A percentile compares a stretch with the other conserved stretches of the same genome.
These are phyloP conservation scores for Styela plicata DNA, from an alignment of 23 tunicate genomes.

Conservation along the genomic window DNA sequence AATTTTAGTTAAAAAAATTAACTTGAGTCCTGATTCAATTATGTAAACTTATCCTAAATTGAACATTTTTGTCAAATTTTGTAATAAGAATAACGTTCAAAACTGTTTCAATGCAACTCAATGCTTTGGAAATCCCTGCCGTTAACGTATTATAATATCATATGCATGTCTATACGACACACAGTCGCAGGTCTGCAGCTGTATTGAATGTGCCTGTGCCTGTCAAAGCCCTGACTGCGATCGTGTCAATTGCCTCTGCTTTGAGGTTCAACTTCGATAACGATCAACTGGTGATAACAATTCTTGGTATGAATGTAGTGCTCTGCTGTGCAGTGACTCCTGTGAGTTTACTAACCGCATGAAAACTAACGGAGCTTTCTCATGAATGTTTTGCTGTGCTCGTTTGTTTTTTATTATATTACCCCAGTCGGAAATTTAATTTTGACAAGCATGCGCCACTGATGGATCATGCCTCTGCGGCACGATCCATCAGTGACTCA, in stretches of 20 bases:
- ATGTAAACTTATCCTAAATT: too few relatives aligned
- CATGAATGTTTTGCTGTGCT: neutral
- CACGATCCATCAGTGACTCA: too few relatives aligned
- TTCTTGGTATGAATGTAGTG: neutral
- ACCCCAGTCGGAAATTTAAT: too few relatives aligned
- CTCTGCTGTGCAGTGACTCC: neutral
- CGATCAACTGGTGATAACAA: neutral
- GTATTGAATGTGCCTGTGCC: constrained; percentile 50
- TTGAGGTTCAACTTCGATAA: constrained; percentile 38
- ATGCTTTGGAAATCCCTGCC: too few relatives aligned
- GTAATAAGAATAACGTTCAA: too few relatives aligned
- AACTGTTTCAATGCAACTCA: too few relatives aligned
- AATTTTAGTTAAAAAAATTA: too few relatives aligned
- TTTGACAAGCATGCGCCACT: too few relatives aligned
- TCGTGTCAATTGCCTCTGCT: constrained; percentile 65
- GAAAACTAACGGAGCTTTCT: neutral
- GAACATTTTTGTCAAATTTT: too few relatives aligned
- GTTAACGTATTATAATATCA: too few relatives aligned
- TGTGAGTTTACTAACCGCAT: constrained; percentile 3
- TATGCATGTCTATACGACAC: constrained; percentile 2
- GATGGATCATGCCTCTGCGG: too few relatives aligned
- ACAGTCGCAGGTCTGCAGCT: neutral
- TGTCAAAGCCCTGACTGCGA: constrained; percentile 73
- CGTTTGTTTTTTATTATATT: neutral
- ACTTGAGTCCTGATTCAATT: too few relatives aligned